Evolutionary conservation across 2,888 invertebrate species (phyloP).

Genomic region (Epinotia nisella): DNA sequence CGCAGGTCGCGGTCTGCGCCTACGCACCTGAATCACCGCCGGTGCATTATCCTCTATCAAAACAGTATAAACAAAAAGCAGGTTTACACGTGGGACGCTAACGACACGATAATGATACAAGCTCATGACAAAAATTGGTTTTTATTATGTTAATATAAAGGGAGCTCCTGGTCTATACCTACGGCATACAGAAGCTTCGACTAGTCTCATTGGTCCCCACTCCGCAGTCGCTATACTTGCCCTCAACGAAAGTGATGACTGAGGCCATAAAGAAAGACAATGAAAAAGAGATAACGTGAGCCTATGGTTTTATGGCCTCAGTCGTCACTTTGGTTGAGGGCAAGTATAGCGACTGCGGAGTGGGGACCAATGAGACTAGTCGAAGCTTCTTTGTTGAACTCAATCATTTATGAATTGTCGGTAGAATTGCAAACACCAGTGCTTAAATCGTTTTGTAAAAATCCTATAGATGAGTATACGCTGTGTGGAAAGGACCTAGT

Average conservation of each 20-base stretch:
- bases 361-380: not conserved
- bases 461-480: not conserved
- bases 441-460: not conserved
- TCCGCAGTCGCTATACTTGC: not conserved
- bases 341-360: not conserved
- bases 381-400: not conserved
- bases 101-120: conserved; percentile 30
- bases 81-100: conserved; percentile 54
- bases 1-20: conserved; percentile 55
- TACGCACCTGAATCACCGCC: conserved; percentile 59
- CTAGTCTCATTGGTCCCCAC: not conserved
- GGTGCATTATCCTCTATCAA: conserved; percentile 56
- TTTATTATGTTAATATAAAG: not conserved
- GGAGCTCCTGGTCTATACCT: not conserved
- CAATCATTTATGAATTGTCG: not conserved
- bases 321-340: too few relatives aligned
- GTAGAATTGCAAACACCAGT: not conserved
- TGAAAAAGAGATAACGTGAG: too few relatives aligned
- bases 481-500: conserved; percentile 5
- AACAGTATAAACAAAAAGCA: conserved; percentile 57
- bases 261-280: too few relatives aligned
- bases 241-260: too few relatives aligned
- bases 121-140: not conserved
- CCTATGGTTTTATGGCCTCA: too few relatives aligned
- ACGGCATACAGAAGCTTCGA: not conserved